These are phyloP conservation scores for Petaurus breviceps DNA, from an alignment of 2,113 vertebrate species.

Conservation along the genomic window DNA sequence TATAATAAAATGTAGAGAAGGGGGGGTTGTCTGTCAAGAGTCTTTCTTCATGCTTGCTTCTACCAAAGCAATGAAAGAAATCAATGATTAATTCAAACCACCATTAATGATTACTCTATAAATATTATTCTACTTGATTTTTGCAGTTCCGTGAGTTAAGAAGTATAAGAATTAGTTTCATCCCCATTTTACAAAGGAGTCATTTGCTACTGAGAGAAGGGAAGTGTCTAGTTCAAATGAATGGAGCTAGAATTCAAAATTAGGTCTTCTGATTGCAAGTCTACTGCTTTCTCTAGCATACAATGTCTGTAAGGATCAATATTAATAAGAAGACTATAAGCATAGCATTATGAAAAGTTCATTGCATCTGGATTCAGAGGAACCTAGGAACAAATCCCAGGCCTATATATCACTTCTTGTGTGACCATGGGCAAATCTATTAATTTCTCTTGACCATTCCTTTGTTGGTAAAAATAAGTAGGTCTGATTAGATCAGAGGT, in stretches of 20 bases:
- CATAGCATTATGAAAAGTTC: not conserved
- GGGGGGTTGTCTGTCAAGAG: not conserved
- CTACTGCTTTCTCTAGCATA: not conserved
- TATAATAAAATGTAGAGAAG: not conserved
- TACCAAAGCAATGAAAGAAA: not conserved
- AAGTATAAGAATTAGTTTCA: not conserved
- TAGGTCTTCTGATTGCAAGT: not conserved
- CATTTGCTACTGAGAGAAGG: not conserved
- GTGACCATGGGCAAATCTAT: not conserved
- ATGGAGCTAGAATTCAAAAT: not conserved
- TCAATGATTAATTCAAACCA: not conserved
- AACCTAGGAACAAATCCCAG: not conserved
- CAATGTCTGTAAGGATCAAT: not conserved
- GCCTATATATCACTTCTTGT: not conserved
- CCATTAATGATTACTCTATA: not conserved
- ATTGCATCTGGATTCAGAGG: not conserved
- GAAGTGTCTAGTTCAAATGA: not conserved
- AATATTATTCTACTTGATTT: not conserved
- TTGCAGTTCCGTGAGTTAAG: not conserved
- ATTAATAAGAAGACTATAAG: not conserved
- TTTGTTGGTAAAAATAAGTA: not conserved
- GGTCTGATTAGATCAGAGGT: not conserved
- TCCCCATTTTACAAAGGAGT: not conserved
- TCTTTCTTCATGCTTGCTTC: not conserved
- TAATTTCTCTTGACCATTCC: not conserved